phyloP scores from a whole-genome alignment of 2,888 invertebrate species.

The Gymnocheta viridis region DNA sequence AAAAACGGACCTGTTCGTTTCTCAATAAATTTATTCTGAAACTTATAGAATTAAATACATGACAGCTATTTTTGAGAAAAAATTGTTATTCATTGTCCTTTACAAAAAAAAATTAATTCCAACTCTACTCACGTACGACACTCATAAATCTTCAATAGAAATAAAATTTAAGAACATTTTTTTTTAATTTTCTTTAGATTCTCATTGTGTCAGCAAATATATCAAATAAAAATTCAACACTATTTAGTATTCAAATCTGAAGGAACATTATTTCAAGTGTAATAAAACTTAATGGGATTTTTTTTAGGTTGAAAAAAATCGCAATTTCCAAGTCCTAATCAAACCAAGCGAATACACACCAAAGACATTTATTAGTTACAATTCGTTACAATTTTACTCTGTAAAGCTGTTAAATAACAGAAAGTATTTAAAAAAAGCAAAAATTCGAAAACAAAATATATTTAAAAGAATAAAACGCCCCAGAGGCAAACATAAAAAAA shows the following conservation, averaged over 20 bases:
- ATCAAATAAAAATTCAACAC: not conserved
- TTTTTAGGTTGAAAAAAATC: not conserved
- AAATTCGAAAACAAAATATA: constrained; percentile 4
- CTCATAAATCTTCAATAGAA: not conserved
- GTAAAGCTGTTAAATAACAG: not conserved
- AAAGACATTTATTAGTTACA: not conserved
- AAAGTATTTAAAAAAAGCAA: not conserved
- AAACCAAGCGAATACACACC: not conserved
- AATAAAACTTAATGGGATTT: constrained; percentile 24
- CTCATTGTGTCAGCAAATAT: not conserved
- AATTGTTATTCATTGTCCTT: too few relatives aligned
- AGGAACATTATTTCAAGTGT: not conserved
- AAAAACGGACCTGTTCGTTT: too few relatives aligned
- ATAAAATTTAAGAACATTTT: not conserved
- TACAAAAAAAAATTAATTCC: not conserved
- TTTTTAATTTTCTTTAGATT: not conserved
- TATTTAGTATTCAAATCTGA: constrained; percentile 14
- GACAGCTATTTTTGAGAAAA: too few relatives aligned
- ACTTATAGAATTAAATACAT: too few relatives aligned
- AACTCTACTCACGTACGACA: not conserved
- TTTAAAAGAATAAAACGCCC: not conserved
- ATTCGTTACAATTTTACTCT: not conserved
- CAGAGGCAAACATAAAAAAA: constrained; percentile 17
- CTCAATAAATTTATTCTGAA: too few relatives aligned
- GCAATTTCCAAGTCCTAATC: not conserved